A percentile compares a stretch with the other conserved stretches of the same genome.
Conservation (phyloP, 2,113 vertebrate species). For the Pandion haliaetus region DNA sequence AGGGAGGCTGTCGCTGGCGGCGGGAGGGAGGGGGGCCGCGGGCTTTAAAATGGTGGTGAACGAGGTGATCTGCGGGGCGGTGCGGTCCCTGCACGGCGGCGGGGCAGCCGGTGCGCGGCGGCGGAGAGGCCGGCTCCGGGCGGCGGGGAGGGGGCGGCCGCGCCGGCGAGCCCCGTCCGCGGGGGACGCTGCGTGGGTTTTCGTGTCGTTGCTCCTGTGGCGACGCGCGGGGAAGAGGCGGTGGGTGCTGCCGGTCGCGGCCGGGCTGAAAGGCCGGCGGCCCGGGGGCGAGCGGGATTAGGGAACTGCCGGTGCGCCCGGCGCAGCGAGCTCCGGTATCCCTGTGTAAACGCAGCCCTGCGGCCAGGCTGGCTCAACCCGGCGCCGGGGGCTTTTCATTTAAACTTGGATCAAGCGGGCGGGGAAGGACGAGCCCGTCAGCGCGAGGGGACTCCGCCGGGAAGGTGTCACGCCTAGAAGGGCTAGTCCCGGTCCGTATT, state of each 20-base stretch:
- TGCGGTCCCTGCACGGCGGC: not conserved
- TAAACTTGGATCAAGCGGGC: not conserved
- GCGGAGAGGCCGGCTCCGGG: not conserved
- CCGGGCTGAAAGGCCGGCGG: not conserved
- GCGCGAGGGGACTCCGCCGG: not conserved
- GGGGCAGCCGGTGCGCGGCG: not conserved
- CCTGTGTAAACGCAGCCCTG: not conserved
- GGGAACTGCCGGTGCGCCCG: not conserved
- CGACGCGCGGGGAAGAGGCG: not conserved
- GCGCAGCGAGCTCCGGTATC: not conserved
- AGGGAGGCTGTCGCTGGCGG: not conserved
- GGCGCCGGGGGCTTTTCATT: not conserved
- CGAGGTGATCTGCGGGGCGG: not conserved
- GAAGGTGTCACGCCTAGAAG: not conserved
- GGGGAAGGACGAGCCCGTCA: not conserved
- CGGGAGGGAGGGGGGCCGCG: not conserved
- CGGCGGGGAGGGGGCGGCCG: not conserved
- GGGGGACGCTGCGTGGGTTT: not conserved
- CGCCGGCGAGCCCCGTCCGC: not conserved
- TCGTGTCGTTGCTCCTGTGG: not conserved
- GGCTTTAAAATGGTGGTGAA: slow-evolving; percentile 21
- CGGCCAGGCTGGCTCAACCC: not conserved
- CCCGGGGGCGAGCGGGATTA: not conserved
- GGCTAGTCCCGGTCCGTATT: not conserved
- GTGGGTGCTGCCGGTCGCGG: not conserved